Evolutionary conservation across 2,113 vertebrate species (phyloP).

Genomic region (Anolis sagrei): DNA sequence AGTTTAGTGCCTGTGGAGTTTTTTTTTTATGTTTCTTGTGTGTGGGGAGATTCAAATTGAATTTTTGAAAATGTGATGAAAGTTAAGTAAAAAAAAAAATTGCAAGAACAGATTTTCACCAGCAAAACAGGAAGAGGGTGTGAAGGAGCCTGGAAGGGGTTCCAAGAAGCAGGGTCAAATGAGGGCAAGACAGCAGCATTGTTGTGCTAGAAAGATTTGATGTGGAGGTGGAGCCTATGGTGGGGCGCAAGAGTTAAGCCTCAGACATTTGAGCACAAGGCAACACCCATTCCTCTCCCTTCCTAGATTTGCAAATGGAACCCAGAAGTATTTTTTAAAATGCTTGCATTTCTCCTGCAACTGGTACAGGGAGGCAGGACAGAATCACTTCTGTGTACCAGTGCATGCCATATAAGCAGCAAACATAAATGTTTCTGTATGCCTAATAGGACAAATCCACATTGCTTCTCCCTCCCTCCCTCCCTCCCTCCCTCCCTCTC

Average conservation of each 20-base stretch:
- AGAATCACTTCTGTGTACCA: too few relatives aligned
- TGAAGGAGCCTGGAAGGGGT: not conserved
- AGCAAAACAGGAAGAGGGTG: slow-evolving; percentile 23
- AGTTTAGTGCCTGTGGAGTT: too few relatives aligned
- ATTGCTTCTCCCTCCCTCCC: too few relatives aligned
- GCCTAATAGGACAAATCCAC: not conserved
- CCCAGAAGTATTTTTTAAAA: not conserved
- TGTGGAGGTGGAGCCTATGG: not conserved
- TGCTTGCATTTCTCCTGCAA: not conserved
- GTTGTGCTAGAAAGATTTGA: not conserved
- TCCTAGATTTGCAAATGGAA: not conserved
- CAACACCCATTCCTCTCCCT: not conserved
- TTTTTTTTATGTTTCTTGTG: too few relatives aligned
- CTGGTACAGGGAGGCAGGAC: not conserved
- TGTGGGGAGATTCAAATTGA: too few relatives aligned
- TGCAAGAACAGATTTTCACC: not conserved
- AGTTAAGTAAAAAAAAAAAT: too few relatives aligned
- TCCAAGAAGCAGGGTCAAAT: slow-evolving; percentile 2
- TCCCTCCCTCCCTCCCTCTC: too few relatives aligned
- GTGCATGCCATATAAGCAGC: not conserved
- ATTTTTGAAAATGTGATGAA: too few relatives aligned
- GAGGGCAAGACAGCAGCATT: not conserved
- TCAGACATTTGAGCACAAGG: not conserved
- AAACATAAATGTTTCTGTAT: not conserved
- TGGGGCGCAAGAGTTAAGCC: not conserved